These are phyloP conservation scores for Rhinatrema bivittatum DNA, from an alignment of 2,797 vertebrate genomes.

Conservation along the genomic window DNA sequence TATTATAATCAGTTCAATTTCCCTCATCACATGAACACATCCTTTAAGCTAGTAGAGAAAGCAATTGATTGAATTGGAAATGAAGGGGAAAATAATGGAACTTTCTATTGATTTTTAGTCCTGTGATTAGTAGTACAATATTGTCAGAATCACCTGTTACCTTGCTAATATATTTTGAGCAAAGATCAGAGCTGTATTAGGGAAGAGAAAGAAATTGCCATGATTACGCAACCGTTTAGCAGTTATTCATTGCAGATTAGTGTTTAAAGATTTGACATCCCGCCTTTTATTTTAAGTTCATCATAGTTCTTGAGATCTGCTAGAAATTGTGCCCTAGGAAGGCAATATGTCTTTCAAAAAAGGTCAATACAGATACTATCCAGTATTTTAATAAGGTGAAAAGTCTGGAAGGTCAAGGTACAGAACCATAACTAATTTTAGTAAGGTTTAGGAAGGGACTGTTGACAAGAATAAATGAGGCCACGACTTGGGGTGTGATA, in stretches of 20 bases:
- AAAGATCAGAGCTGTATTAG: not conserved
- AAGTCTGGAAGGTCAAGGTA: constrained; percentile 3
- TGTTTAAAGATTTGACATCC: constrained; percentile 9
- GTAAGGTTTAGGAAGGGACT: not conserved
- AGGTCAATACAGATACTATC: constrained; percentile 10
- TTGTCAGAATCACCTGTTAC: not conserved
- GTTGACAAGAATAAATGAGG: not conserved
- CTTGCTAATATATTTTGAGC: constrained; percentile 2
- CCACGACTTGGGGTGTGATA: no score
- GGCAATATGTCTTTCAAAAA: constrained; percentile 6
- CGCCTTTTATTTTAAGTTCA: constrained; percentile 15
- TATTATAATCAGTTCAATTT: not conserved
- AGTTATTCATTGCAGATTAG: constrained; percentile 6
- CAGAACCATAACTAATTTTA: constrained; percentile 1
- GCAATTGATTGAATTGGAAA: not conserved
- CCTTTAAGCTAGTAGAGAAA: not conserved
- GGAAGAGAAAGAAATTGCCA: not conserved
- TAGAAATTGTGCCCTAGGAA: constrained; percentile 5
- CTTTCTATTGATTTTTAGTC: constrained; percentile 1
- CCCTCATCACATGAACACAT: not conserved
- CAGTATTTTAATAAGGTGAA: constrained; percentile 7
- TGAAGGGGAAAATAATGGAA: not conserved
- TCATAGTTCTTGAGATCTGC: constrained; percentile 8
- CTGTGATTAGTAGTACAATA: not conserved
- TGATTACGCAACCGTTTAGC: constrained; percentile 1